A percentile compares a stretch with the other conserved stretches of the same genome.
phyloP scores from a whole-genome alignment of 2,113 vertebrate species.

The Rhipidura dahli region DNA sequence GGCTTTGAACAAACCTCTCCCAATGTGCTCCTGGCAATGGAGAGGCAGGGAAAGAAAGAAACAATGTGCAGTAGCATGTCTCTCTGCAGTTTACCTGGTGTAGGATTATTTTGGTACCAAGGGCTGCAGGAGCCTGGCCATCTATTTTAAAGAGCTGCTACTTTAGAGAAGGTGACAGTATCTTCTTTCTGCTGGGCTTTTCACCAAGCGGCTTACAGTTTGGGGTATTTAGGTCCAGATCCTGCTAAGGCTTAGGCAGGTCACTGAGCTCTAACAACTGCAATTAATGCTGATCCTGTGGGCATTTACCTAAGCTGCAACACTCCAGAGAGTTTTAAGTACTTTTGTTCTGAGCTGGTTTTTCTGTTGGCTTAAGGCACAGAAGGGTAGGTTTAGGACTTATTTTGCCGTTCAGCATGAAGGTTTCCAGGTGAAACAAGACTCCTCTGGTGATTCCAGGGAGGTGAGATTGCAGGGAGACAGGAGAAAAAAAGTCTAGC shows the following conservation, averaged over 20 bases:
- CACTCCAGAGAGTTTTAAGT: neutral
- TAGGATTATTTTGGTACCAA: neutral
- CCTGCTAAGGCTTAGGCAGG: neutral
- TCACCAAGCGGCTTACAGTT: neutral
- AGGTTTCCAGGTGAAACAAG: neutral
- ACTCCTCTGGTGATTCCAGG: neutral
- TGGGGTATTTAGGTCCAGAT: neutral
- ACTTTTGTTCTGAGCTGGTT: neutral
- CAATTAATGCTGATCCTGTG: neutral
- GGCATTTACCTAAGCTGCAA: neutral
- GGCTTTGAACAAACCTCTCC: neutral
- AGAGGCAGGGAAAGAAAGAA: neutral
- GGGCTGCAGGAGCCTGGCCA: neutral
- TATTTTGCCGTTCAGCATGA: neutral
- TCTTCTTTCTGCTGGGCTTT: neutral
- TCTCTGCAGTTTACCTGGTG: neutral
- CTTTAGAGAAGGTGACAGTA: neutral
- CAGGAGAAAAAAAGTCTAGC: neutral
- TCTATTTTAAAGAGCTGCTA: neutral
- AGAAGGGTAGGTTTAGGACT: neutral
- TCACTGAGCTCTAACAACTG: neutral
- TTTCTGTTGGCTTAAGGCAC: neutral
- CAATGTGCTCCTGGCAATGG: fast-evolving
- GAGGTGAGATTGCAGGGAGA: neutral
- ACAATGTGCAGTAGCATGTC: neutral